phyloP scores from a whole-genome alignment of 2,113 vertebrate genomes.

The Zosterops pallidus region DNA sequence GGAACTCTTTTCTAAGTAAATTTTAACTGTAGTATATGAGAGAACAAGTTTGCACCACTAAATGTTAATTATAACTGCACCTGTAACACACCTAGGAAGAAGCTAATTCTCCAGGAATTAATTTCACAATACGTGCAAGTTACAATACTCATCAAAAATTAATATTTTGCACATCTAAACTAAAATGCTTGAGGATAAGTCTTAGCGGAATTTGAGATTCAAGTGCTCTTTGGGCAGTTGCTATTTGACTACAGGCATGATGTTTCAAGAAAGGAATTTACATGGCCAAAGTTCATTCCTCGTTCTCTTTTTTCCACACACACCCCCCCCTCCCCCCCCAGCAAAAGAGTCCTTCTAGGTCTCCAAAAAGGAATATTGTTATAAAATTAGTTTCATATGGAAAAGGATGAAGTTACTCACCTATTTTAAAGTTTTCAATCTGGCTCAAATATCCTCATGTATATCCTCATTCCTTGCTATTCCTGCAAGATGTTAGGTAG shows the following conservation, averaged over 20 bases:
- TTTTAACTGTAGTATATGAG: neutral
- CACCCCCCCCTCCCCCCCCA: neutral
- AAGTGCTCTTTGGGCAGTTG: neutral
- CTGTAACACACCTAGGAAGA: neutral
- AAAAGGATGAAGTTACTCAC: neutral
- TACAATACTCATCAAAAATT: neutral
- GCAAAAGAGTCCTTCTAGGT: neutral
- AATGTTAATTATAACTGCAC: neutral
- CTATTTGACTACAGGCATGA: neutral
- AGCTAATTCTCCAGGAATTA: neutral
- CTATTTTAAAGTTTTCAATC: neutral
- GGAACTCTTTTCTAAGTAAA: neutral
- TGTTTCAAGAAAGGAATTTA: neutral
- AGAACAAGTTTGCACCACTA: neutral
- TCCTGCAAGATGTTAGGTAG: neutral
- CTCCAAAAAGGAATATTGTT: neutral
- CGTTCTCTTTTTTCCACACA: neutral
- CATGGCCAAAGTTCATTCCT: neutral
- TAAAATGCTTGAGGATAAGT: neutral
- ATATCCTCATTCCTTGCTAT: rapidly evolving
- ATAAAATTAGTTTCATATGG: neutral
- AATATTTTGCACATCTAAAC: neutral
- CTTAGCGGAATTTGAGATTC: neutral
- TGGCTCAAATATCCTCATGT: neutral
- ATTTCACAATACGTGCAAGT: neutral